Evolutionary conservation across 2,888 invertebrate species (phyloP).

Genomic region (Andrena marginata): DNA sequence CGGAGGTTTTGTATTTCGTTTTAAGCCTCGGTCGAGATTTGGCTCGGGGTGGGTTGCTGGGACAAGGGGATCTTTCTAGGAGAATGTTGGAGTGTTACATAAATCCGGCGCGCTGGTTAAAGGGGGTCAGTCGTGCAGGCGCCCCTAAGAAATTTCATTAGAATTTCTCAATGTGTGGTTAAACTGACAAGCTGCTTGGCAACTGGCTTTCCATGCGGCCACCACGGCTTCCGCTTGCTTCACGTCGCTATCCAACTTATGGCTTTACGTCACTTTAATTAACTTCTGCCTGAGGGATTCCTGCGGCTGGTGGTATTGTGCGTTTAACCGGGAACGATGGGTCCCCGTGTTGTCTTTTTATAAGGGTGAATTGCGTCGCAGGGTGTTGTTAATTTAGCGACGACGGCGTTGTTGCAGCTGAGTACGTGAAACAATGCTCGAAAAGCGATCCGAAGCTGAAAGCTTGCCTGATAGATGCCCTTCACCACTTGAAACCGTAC

Average conservation of each 20-base stretch:
- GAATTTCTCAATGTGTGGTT: conserved; percentile 48
- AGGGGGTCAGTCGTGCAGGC: conserved; percentile 20
- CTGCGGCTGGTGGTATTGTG: background rate
- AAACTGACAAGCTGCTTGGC: conserved; percentile 21
- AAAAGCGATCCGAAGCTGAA: conserved; percentile 85
- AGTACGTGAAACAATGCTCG: conserved; percentile 89
- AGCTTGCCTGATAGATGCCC: conserved; percentile 83
- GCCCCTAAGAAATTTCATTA: conserved; percentile 33
- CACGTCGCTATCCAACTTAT: background rate
- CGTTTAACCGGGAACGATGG: background rate
- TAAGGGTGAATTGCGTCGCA: background rate
- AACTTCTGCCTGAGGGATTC: too few species aligned
- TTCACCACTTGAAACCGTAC: conserved; percentile 85
- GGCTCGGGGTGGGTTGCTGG: background rate
- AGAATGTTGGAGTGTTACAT: conserved; percentile 11
- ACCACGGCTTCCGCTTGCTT: conserved; percentile 40
- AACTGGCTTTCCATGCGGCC: conserved; percentile 17
- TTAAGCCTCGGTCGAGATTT: too few species aligned
- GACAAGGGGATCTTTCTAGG: background rate
- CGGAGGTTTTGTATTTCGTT: background rate
- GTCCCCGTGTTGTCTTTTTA: background rate
- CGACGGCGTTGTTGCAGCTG: conserved; percentile 69
- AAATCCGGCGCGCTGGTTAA: conserved; percentile 8
- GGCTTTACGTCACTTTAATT: background rate
- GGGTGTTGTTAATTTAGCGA: background rate